Base-by-base conservation (phyloP, 2,113 vertebrate species). In the Sapajus apella region DNA sequence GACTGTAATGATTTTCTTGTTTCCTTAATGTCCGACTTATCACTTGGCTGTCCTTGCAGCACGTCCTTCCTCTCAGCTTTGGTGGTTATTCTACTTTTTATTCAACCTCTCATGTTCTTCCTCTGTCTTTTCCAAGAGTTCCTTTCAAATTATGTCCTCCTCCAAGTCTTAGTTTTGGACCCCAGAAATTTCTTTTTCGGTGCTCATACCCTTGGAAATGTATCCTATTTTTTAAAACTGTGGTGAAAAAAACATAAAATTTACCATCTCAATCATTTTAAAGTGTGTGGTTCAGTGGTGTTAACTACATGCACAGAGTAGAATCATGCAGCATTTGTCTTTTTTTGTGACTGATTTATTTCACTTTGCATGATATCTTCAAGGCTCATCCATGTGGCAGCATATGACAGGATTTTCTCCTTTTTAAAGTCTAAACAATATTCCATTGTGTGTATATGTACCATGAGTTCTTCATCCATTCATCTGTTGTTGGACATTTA, bases 331-430 rank as follows among this genome's bases (percentile, higher is more conserved):
- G 37, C 45, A 6, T 87, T 88, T 84, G 52, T 84, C 14, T 80
- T 79, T 84, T 87, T 87, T 45, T 85, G 79, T 79, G 73, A 66
- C 35, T 43, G 35, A 64, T 8, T 90, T 76, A 55, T 94, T 96
- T 96, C 5, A 68, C 21, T 80, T 84, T 73, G 45, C 25, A 43
- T 66, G 73, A 40, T 85, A 37, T 79, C 35, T 20, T 94, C 35
- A 75, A 45, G 40, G 76, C 75, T 82, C 23, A 47, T 76, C 17
- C 20, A 30, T 58, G 27, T 16, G 35, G 16, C 30, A 27, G 27
- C 23, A 75, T 47, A 6, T 61, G 37, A 32, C 37, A 94, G 23
- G 4, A 68, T 82, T 77, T 90, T 72, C 68, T 83, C 52, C 18
- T 90, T 90, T 90, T 20, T 20, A 90, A 72, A 20, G 9, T 64